Evolutionary conservation across 2,797 vertebrate species (phyloP).

Genomic region (Mus spretus): DNA sequence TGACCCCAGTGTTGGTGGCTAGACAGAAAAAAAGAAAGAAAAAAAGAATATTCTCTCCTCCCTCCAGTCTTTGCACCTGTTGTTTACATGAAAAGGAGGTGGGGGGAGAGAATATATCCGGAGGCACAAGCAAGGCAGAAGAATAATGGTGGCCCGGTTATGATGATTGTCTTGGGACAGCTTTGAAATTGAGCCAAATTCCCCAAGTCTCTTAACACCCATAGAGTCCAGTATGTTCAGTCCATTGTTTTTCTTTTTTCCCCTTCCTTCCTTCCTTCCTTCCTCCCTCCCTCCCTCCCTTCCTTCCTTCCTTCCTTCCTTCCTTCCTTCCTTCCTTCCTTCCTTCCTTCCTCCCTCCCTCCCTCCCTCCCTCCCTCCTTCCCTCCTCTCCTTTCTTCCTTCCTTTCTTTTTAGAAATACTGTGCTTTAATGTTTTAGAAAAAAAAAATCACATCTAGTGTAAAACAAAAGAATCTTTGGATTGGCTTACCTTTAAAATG

Average conservation of each 20-base stretch:
- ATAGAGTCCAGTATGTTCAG: neutral
- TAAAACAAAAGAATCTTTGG: neutral
- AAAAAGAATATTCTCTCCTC: neutral
- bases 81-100: neutral
- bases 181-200: neutral
- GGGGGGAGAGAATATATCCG: too few species aligned
- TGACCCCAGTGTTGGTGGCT: neutral
- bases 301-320: too few species aligned
- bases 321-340: neutral
- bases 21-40: conserved; percentile 25
- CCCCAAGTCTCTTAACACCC: conserved; percentile 3
- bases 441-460: neutral
- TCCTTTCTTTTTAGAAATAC: neutral
- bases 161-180: neutral
- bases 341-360: neutral
- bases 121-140: neutral
- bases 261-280: too few species aligned
- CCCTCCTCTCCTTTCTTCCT: neutral
- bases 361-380: too few species aligned
- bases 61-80: conserved; percentile 29
- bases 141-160: neutral
- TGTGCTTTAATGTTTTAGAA: neutral
- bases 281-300: too few species aligned
- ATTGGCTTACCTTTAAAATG: neutral
- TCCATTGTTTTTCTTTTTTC: neutral